A percentile compares a stretch with the other conserved stretches of the same genome.
Conservation (phyloP, 2,797 vertebrate species). For the Remorina albescens region DNA sequence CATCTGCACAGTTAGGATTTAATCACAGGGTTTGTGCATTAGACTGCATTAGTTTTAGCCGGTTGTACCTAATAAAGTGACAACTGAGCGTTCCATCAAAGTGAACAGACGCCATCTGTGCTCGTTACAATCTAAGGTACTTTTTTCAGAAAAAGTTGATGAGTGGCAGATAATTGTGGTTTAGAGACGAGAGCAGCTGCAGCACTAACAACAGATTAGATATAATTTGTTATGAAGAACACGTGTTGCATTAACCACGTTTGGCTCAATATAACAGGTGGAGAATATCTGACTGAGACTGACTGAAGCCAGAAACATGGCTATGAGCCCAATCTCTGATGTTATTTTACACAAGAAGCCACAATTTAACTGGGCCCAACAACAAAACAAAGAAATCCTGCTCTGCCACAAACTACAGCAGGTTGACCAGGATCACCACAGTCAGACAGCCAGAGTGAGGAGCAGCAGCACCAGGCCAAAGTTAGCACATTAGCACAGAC, state of each 20-base stretch:
- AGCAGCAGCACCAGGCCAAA: not conserved
- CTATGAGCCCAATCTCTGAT: too few relatives aligned
- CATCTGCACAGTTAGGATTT: not conserved
- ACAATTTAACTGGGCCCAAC: not conserved
- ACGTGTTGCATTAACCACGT: not conserved
- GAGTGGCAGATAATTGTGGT: not conserved
- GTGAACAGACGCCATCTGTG: not conserved
- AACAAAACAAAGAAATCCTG: not conserved
- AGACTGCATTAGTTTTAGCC: not conserved
- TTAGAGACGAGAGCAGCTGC: not conserved
- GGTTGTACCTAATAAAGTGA: not conserved
- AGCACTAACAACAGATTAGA: not conserved
- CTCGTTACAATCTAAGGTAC: not conserved
- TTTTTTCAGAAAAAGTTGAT: not conserved
- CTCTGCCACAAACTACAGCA: not conserved
- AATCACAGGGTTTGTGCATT: not conserved
- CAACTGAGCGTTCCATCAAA: not conserved
- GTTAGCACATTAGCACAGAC: too few relatives aligned
- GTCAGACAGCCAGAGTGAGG: not conserved
- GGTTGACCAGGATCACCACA: not conserved
- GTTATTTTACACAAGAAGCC: accelerated
- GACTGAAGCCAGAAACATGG: too few relatives aligned
- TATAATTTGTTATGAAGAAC: not conserved
- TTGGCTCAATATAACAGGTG: not conserved
- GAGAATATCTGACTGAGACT: not conserved